Conservation (phyloP, 2,888 invertebrate genomes). For the Diaphora mendica region DNA sequence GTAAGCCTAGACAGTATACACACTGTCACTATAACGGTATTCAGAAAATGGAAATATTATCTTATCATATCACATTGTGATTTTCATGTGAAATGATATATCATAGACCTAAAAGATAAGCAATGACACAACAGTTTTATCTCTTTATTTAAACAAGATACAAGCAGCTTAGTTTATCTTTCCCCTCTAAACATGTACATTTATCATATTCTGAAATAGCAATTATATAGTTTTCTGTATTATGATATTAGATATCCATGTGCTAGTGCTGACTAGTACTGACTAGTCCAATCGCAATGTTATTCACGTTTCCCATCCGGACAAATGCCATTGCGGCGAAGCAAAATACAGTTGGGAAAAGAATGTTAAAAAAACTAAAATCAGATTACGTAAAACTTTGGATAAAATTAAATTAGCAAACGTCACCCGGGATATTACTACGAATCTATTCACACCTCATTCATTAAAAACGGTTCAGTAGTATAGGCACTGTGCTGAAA, state of each 20-base stretch:
- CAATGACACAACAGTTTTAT: background rate
- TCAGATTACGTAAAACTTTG: too few relatives aligned
- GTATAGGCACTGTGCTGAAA: too few relatives aligned
- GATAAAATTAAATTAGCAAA: too few relatives aligned
- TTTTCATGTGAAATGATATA: background rate
- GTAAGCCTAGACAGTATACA: background rate
- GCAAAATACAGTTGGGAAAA: too few relatives aligned
- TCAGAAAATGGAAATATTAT: background rate
- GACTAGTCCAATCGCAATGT: background rate
- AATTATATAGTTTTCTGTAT: background rate
- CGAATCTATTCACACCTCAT: too few relatives aligned
- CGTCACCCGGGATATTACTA: too few relatives aligned
- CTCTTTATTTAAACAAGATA: slow-evolving; percentile 11
- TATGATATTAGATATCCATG: background rate
- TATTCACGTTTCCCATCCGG: background rate
- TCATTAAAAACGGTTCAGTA: too few relatives aligned
- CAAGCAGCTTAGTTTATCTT: background rate
- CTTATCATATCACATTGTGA: slow-evolving; percentile 14
- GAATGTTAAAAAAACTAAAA: too few relatives aligned
- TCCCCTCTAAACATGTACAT: background rate
- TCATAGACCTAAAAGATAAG: background rate
- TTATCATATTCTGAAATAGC: background rate
- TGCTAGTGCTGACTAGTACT: too few relatives aligned
- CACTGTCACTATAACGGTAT: background rate
- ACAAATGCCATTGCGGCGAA: too few relatives aligned